Evolutionary conservation across 2,797 vertebrate genomes (phyloP), one percentile per base, ranked within the genome.

Genomic region (Acipenser transmontanus): DNA sequence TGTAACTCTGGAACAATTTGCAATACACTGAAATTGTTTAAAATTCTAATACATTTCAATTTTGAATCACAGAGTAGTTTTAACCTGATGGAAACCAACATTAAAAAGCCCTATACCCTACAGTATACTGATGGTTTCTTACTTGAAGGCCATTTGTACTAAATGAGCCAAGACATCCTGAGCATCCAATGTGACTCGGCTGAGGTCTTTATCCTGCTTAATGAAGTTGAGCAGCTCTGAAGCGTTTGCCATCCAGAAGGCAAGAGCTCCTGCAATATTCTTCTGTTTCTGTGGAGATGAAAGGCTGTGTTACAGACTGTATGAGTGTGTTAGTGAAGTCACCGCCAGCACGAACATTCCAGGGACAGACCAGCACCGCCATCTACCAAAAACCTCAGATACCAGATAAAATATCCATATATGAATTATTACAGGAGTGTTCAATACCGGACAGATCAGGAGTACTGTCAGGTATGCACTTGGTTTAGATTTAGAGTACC

Each of bases 241-340:
- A 10, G 97, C 94, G 59, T 99, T 99, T 77, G 97, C 97, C 97
- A 99, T 99, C 97, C 97, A 99, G 84, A 99, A 99, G 52, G 97
- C 97, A 85, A 99, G 93, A 1, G 97, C 95, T 13, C 96, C 96
- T 0, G 97, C 97, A 1, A 98, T 99, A 81, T 98, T 98, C 87
- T 98, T 99, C 88, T 98, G 96, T 72, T 99, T 98, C 97, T 99
- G 91, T 56, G 77, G 0, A 77, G 13, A 86, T 71, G 70, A 76
- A 61, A 65, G 5, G 76, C 69, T 59, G 73, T 61, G 64, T 49
- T 68, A 75, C 64, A 77, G 1, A 34, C 34, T 4, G 34, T 4
- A 34, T 34, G 34, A 34, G 34, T 34, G 34, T 4, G 4, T 4
- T 34, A 34, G 3, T 34, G 34, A 34, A 34, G 34, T 78, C 50